Conservation (phyloP, 2,797 vertebrate species). For the Hippoglossus hippoglossus region DNA sequence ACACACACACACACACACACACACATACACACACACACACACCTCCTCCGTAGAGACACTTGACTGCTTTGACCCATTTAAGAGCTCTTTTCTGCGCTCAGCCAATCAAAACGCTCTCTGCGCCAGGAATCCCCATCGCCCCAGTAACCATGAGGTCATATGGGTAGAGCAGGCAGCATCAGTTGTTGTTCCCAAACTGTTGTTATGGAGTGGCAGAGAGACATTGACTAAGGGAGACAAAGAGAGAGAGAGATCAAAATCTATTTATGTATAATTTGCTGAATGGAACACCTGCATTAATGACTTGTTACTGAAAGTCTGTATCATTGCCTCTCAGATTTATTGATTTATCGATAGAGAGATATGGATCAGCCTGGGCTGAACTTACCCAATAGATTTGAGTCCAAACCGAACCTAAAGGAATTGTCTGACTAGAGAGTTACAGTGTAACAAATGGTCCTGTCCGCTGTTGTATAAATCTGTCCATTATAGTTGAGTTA, state of each 20-base stretch:
- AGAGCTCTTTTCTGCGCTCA: slow-evolving; percentile 69
- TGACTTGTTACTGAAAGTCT: neutral
- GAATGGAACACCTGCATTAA: slow-evolving; percentile 16
- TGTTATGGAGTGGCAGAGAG: slow-evolving; percentile 58
- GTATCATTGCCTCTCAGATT: neutral
- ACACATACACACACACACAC: slow-evolving; percentile 43
- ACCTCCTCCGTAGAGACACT: slow-evolving; percentile 71
- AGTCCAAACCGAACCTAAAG: neutral
- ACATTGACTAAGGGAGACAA: slow-evolving; percentile 25
- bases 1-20: neutral
- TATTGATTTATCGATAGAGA: slow-evolving; percentile 1
- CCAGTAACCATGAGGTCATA: slow-evolving; percentile 81
- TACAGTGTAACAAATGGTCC: neutral
- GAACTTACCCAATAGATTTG: slow-evolving; percentile 7
- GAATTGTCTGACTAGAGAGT: no score
- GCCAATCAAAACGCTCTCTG: slow-evolving; percentile 72
- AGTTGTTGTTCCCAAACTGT: slow-evolving; percentile 71
- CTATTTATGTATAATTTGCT: neutral
- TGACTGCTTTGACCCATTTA: slow-evolving; percentile 85
- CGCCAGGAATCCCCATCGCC: slow-evolving; percentile 80
- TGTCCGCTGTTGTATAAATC: neutral
- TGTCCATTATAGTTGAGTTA: no score
- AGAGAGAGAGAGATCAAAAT: slow-evolving; percentile 16
- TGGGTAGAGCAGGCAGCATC: slow-evolving; percentile 66
- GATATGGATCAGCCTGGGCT: neutral